Conservation (phyloP, 2,888 invertebrate genomes). For the Trisateles emortualis region DNA sequence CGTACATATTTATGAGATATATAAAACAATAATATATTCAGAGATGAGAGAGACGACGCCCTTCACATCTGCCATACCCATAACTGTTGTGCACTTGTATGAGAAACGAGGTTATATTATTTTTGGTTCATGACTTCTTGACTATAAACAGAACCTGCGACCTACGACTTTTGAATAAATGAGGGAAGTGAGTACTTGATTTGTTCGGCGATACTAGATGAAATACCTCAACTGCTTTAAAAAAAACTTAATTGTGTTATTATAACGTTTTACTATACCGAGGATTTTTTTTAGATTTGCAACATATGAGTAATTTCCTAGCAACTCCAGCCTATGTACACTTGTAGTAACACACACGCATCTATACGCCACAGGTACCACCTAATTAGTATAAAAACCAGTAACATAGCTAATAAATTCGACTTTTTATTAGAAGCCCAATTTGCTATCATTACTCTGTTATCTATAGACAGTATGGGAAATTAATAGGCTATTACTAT, state of each 20-base stretch:
- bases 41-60: constrained; percentile 60
- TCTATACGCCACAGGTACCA: no score
- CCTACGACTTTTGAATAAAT: constrained; percentile 14
- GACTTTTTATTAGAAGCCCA: constrained; percentile 24
- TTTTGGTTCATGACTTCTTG: constrained; percentile 60
- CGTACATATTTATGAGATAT: constrained; percentile 11
- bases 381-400: constrained; percentile 8
- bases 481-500: constrained; percentile 53
- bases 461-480: constrained; percentile 26
- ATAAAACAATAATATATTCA: constrained; percentile 31
- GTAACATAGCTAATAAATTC: constrained; percentile 23
- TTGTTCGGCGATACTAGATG: no score
- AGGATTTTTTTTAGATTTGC: no score
- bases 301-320: no score
- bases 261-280: no score
- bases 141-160: constrained; percentile 45
- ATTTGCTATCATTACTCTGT: constrained; percentile 35
- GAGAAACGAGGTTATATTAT: constrained; percentile 67
- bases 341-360: no score
- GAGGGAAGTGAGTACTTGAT: no score
- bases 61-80: constrained; percentile 49
- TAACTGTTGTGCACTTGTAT: constrained; percentile 60
- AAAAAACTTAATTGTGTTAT: no score
- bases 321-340: no score
- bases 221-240: no score